These are phyloP conservation scores for Thripadectes ignobilis DNA, from an alignment of 2,797 vertebrate species.

Conservation along the genomic window DNA sequence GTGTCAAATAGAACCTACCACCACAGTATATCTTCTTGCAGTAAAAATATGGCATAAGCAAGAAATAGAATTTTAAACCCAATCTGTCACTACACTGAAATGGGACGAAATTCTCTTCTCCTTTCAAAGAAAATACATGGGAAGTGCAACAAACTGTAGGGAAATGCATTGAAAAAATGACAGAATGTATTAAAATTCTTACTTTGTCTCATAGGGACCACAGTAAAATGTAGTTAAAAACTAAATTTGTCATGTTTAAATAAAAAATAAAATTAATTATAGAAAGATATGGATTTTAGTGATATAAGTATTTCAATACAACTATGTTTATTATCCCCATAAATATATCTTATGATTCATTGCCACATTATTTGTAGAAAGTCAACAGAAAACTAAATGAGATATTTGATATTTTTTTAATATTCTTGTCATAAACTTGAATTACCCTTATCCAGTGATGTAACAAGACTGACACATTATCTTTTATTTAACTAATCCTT, in stretches of 20 bases:
- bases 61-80: conserved; percentile 25
- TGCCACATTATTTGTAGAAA: background rate
- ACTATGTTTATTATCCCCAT: background rate
- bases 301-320: background rate
- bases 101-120: background rate
- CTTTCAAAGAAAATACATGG: background rate
- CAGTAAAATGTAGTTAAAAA: background rate
- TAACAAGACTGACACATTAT: background rate
- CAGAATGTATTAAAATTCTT: background rate
- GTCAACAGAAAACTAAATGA: background rate
- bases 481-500: background rate
- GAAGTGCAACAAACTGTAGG: background rate
- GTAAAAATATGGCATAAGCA: background rate
- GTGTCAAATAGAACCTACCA: background rate
- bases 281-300: background rate
- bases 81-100: background rate
- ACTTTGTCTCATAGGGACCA: background rate
- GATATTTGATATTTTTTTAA: background rate
- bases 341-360: background rate
- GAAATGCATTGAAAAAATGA: background rate
- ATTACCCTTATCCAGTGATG: background rate
- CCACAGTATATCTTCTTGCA: background rate
- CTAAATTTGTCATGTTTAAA: background rate
- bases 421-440: background rate
- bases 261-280: background rate